These are phyloP conservation scores for Folsomia manolachei DNA, from an alignment of 2,888 invertebrate species.

Conservation along the genomic window DNA sequence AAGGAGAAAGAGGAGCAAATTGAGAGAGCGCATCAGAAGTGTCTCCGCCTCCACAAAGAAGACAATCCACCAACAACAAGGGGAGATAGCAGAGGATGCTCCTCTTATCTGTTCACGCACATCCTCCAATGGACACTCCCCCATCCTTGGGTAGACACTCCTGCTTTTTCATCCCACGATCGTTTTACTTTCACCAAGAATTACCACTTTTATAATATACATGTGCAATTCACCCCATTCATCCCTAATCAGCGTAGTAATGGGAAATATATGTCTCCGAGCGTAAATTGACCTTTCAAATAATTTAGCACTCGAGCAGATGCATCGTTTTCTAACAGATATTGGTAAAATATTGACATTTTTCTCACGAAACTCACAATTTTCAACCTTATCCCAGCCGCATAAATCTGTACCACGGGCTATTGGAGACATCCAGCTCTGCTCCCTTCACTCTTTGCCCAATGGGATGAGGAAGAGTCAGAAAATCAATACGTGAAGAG, in stretches of 20 bases:
- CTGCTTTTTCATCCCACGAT: not conserved
- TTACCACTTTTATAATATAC: not conserved
- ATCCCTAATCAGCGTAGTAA: too few relatives aligned
- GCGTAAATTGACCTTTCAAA: too few relatives aligned
- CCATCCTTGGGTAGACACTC: not conserved
- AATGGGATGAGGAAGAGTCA: not conserved
- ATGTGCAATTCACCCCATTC: too few relatives aligned
- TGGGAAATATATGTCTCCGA: too few relatives aligned
- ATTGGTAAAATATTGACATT: not conserved
- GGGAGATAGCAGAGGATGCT: conserved; percentile 8
- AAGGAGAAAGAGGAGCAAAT: not conserved
- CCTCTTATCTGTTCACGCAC: not conserved
- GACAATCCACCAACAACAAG: not conserved
- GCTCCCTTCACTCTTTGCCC: not conserved
- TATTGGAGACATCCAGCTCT: too few relatives aligned
- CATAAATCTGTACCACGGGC: too few relatives aligned
- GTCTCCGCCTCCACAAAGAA: conserved; percentile 10
- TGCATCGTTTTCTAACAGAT: too few relatives aligned
- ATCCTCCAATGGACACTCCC: not conserved
- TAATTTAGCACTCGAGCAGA: too few relatives aligned
- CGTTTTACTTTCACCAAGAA: not conserved
- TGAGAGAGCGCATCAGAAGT: conserved; percentile 15
- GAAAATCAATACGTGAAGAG: conserved; percentile 48
- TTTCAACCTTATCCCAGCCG: too few relatives aligned
- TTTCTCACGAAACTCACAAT: conserved; percentile 1